Conservation (phyloP, 2,888 invertebrate genomes). For the Idaea dimidiata region DNA sequence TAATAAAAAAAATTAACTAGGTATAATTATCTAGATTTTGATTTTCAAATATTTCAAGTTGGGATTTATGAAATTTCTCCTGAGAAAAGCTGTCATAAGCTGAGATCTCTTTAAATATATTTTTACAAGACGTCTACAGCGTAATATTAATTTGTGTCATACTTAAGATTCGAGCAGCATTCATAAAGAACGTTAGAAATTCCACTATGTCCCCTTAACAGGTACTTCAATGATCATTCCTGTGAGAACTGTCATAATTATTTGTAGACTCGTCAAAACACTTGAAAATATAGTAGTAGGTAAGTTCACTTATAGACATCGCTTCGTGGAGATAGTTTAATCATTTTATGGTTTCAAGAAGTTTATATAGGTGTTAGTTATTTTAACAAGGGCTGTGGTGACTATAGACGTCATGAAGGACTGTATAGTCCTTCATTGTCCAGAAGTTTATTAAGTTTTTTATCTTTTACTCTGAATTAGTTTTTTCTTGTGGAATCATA, state of each 20-base stretch:
- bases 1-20: not conserved
- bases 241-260: constrained; percentile 70
- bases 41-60: not conserved
- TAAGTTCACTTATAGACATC: constrained; percentile 1
- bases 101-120: not conserved
- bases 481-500: too few species aligned
- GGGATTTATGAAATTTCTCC: not conserved
- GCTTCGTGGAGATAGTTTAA: constrained; percentile 2
- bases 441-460: too few species aligned
- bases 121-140: not conserved
- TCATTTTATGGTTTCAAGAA: not conserved
- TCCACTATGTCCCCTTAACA: constrained; percentile 33
- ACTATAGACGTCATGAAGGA: too few species aligned
- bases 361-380: constrained; percentile 14
- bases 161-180: constrained; percentile 6
- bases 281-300: constrained; percentile 19
- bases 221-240: constrained; percentile 53
- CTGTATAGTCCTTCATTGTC: too few species aligned
- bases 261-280: constrained; percentile 51
- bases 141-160: not conserved
- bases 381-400: too few species aligned
- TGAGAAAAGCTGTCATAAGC: not conserved
- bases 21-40: not conserved
- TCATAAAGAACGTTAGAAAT: constrained; percentile 23
- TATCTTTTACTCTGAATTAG: too few species aligned